Conservation (phyloP, 1,140 invertebrate species). For the Apis florea region DNA sequence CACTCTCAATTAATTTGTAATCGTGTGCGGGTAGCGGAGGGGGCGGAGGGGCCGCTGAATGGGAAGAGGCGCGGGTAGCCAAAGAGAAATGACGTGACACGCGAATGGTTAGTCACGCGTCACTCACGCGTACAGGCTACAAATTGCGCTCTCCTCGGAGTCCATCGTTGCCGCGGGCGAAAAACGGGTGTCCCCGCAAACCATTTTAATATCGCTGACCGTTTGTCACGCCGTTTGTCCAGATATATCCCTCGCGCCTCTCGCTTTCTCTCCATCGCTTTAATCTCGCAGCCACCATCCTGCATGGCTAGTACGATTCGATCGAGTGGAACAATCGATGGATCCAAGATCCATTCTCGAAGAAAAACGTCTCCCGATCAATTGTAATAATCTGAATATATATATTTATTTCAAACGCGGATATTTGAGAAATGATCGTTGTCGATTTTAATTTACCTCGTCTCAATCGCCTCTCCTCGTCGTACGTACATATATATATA, state of each 20-base stretch:
- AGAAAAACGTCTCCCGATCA: too few species aligned
- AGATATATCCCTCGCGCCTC: neutral
- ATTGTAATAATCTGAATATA: too few species aligned
- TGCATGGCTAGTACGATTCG: too few species aligned
- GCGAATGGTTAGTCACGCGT: slow-evolving; percentile 66
- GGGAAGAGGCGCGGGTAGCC: slow-evolving; percentile 43
- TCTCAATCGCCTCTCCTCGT: too few species aligned
- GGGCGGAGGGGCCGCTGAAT: slow-evolving; percentile 29
- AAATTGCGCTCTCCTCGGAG: slow-evolving; percentile 51
- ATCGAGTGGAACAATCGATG: too few species aligned
- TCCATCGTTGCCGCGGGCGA: slow-evolving; percentile 32
- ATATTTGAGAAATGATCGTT: too few species aligned
- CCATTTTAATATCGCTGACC: slow-evolving; percentile 58
- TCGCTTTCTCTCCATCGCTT: neutral
- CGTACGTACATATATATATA: too few species aligned
- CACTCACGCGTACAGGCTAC: slow-evolving; percentile 60
- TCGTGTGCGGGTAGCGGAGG: slow-evolving; percentile 7
- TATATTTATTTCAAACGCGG: too few species aligned
- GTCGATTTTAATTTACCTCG: too few species aligned
- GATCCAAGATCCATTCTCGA: too few species aligned
- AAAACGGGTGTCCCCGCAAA: slow-evolving; percentile 56
- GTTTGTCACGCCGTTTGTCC: slow-evolving; percentile 46
- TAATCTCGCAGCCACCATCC: too few species aligned
- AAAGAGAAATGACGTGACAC: slow-evolving; percentile 66
- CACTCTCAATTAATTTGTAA: slow-evolving; percentile 68